Evolutionary conservation across 2,797 vertebrate genomes (phyloP), one percentile per base, ranked within the genome.

Genomic region (Ceyx erithaca): DNA sequence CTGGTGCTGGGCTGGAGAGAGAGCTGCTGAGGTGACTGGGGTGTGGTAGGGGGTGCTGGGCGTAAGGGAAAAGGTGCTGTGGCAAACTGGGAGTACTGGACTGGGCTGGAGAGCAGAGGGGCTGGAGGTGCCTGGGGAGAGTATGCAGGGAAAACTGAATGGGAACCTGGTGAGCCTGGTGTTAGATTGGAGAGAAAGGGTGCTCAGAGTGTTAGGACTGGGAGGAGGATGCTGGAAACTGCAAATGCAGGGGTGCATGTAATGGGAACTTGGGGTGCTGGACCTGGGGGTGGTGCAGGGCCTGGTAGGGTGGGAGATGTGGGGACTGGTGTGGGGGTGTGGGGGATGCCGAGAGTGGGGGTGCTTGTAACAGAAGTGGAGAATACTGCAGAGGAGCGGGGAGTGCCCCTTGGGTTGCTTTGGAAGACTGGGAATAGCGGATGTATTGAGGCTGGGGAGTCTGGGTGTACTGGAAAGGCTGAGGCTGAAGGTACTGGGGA

Each of bases 151-250:
- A 23, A 45, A 17, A 28, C 19, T 62, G 76, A 49, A n/a, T 35
- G 62, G 48, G 55, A 19, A 49, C 48, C 48, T n/a, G 40, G 33
- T 13, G 33, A 12, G 16, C 10, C 14, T 12, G 41, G 19, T 46
- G 30, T 28, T 49, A 1, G 19, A 2, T 3, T 17, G 51, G 31
- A n/a, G 59, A 76, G 51, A 31, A 35, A 23, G 28, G 70, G 28
- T 41, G 64, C 9, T 41, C 4, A 15, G 19, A 10, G 17, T 3
- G 40, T 6, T 7, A 4, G 37, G 23, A 4, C 0, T 6, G 14
- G 26, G 46, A 73, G 23, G 17, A 52, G 48, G 25, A 4, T 37
- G 83, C 45, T 51, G 40, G 49, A 18, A 33, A 1, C 15, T 9
- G 23, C 16, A 1, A 1, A 1, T 20, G 51, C 23, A 48, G 58